A percentile compares a stretch with the other conserved stretches of the same genome.
phyloP scores from a whole-genome alignment of 2,113 vertebrate genomes.

The Grammomys dolichurus region DNA sequence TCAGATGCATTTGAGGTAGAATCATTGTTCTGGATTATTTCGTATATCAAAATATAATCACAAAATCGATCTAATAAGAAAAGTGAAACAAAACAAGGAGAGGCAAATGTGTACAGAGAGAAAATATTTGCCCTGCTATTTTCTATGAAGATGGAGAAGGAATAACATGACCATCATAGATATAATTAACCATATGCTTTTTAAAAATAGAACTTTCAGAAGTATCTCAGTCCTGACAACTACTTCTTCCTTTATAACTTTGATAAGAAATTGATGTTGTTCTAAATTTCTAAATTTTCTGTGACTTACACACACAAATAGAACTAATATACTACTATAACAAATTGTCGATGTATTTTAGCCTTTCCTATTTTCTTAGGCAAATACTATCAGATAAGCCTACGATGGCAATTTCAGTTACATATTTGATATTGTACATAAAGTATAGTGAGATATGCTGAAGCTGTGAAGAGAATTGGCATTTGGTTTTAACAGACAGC shows the following conservation, averaged over 20 bases:
- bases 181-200: neutral
- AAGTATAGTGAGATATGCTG: neutral
- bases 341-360: neutral
- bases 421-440: neutral
- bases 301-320: neutral
- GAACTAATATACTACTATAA: neutral
- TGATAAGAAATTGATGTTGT: neutral
- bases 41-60: neutral
- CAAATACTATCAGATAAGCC: neutral
- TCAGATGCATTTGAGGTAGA: neutral
- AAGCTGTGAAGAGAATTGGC: neutral
- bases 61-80: neutral
- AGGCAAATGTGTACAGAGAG: neutral
- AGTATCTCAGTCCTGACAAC: neutral
- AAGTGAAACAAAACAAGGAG: neutral
- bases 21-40: neutral
- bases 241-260: neutral
- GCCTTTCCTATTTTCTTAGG: neutral
- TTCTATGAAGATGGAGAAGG: neutral
- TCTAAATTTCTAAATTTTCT: neutral
- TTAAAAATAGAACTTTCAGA: neutral
- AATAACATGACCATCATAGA: neutral
- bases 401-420: neutral
- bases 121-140: neutral
- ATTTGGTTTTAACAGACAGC: neutral